These are phyloP conservation scores for Myripristis jacobus DNA, from an alignment of 2,797 vertebrate genomes.

Conservation along the genomic window DNA sequence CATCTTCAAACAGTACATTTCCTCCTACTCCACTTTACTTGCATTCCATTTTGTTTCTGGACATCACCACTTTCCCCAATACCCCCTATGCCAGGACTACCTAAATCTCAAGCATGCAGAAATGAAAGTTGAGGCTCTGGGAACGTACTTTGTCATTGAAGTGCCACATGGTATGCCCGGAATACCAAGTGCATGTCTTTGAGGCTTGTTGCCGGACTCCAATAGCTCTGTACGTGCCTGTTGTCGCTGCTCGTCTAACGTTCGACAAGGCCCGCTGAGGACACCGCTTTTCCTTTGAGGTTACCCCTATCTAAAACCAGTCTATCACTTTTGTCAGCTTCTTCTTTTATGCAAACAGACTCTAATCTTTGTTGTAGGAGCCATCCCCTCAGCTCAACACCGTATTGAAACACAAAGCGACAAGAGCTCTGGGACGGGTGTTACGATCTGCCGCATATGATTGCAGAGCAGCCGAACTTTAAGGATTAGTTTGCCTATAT, in stretches of 20 bases:
- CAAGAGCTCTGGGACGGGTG: conserved; percentile 65
- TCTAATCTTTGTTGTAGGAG: conserved; percentile 77
- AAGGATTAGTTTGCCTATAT: conserved; percentile 36
- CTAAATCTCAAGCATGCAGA: conserved; percentile 75
- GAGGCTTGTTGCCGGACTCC: conserved; percentile 71
- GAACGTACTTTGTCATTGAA: conserved; percentile 77
- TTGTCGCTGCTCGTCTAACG: conserved; percentile 69
- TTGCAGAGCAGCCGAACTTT: conserved; percentile 43
- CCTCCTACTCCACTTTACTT: conserved; percentile 55
- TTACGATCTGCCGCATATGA: conserved; percentile 56
- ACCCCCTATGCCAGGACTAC: conserved; percentile 68
- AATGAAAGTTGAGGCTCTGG: conserved; percentile 75
- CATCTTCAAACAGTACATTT: conserved; percentile 64
- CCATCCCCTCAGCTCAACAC: conserved; percentile 55
- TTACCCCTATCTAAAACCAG: conserved; percentile 64
- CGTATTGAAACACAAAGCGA: conserved; percentile 69
- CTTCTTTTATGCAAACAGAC: conserved; percentile 75
- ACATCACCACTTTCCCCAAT: conserved; percentile 53
- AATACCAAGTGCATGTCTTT: conserved; percentile 78
- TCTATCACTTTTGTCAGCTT: conserved; percentile 76
- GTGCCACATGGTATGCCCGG: conserved; percentile 63
- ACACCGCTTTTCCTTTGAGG: conserved; percentile 64
- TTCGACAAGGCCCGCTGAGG: conserved; percentile 63
- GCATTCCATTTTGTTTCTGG: conserved; percentile 68
- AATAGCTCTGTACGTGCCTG: conserved; percentile 47